phyloP scores from a whole-genome alignment of 2,888 invertebrate genomes.

The Anarsia innoxiella region DNA sequence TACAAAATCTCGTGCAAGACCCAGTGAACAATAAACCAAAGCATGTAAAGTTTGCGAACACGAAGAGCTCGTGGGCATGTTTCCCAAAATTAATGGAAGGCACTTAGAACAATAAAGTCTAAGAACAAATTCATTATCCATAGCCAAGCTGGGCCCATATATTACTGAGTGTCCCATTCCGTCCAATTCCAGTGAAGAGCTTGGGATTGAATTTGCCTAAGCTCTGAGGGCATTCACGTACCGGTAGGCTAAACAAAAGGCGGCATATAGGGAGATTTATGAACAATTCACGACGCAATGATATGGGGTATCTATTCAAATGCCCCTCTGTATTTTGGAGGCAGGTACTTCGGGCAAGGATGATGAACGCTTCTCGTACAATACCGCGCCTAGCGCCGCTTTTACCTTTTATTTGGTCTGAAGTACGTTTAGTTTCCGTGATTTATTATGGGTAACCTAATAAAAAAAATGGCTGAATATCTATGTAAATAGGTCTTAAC shows the following conservation, averaged over 20 bases:
- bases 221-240: slow-evolving; percentile 40
- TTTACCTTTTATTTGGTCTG: no score
- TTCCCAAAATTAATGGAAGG: slow-evolving; percentile 6
- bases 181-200: slow-evolving; percentile 37
- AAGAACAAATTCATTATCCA: slow-evolving; percentile 30
- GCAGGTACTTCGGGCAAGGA: slow-evolving; percentile 44
- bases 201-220: slow-evolving; percentile 35
- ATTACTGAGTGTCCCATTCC: slow-evolving; percentile 22
- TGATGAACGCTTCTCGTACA: slow-evolving; percentile 27
- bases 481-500: no score
- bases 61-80: no score
- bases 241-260: slow-evolving; percentile 60
- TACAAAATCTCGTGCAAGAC: no score
- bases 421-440: no score
- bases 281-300: slow-evolving; percentile 65
- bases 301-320: slow-evolving; percentile 67
- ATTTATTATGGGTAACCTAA: no score
- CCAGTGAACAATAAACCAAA: no score
- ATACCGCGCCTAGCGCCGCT: no score
- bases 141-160: slow-evolving; percentile 16
- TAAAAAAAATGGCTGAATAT: no score
- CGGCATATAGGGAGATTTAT: slow-evolving; percentile 63
- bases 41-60: no score
- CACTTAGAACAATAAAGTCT: slow-evolving; percentile 23
- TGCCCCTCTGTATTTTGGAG: slow-evolving; percentile 46